phyloP scores from a whole-genome alignment of 1,140 invertebrate species.

The Radopholus similis region DNA sequence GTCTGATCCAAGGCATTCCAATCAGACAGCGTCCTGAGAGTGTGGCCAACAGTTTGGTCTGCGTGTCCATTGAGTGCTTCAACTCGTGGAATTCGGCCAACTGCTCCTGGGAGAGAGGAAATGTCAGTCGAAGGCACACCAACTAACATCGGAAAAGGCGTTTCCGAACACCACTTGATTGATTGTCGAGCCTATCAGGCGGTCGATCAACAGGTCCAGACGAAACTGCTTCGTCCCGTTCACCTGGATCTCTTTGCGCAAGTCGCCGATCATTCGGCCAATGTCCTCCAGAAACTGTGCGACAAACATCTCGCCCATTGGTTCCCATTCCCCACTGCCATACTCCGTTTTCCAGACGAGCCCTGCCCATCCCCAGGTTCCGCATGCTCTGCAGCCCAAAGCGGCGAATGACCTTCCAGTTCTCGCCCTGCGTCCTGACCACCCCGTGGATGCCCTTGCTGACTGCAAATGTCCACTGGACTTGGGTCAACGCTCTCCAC shows the following conservation, averaged over 20 bases:
- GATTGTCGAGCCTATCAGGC: conserved; percentile 10
- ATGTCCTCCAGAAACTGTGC: background rate
- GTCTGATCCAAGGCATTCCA: background rate
- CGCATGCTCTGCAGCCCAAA: conserved; percentile 34
- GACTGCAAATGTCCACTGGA: background rate
- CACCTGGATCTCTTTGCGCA: background rate
- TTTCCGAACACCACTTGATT: conserved; percentile 8
- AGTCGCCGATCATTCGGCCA: background rate
- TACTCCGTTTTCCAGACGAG: conserved; percentile 26
- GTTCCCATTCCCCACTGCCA: background rate
- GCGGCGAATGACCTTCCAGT: conserved; percentile 12
- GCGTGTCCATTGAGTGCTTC: conserved; percentile 6
- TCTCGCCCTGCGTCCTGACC: conserved; percentile 3
- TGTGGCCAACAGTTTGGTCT: background rate
- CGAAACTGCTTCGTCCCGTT: background rate
- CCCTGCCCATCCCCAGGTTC: conserved; percentile 34
- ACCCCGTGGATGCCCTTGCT: background rate
- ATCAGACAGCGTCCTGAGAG: background rate
- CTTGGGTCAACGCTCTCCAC: background rate
- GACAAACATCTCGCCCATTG: background rate
- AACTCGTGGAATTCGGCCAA: conserved; percentile 8
- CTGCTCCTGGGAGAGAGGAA: background rate
- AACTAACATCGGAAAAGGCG: conserved; percentile 6
- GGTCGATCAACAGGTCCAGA: background rate
- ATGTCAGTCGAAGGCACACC: background rate